These are phyloP conservation scores for Bradysia coprophila DNA, from an alignment of 1,140 invertebrate species.

Conservation along the genomic window DNA sequence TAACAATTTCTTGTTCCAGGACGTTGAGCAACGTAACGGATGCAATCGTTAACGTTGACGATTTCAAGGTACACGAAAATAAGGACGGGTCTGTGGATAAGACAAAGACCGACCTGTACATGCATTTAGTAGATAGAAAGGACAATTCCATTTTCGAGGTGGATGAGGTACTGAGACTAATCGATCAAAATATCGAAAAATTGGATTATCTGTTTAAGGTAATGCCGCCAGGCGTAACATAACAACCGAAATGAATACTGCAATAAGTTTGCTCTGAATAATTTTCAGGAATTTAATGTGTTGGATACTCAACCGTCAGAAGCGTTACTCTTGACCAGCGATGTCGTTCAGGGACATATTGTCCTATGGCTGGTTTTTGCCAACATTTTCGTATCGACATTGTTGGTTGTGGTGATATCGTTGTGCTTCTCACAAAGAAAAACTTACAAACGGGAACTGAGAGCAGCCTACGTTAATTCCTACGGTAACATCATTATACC, in stretches of 20 bases:
- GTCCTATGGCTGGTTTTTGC: conserved; percentile 64
- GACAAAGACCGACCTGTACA: conserved; percentile 82
- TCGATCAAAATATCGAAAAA: conserved; percentile 82
- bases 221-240: conserved; percentile 6
- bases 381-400: conserved; percentile 53
- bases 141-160: conserved; percentile 87
- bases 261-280: no score
- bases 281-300: conserved; percentile 61
- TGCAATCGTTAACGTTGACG: conserved; percentile 84
- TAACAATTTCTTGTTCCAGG: conserved; percentile 31
- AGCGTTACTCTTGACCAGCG: conserved; percentile 30
- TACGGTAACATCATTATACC: conserved; percentile 48
- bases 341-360: conserved; percentile 30
- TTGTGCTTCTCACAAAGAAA: conserved; percentile 66
- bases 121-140: conserved; percentile 75
- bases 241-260: no score
- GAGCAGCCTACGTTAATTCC: conserved; percentile 81
- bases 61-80: conserved; percentile 82
- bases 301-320: conserved; percentile 72
- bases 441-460: conserved; percentile 69
- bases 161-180: conserved; percentile 57
- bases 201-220: conserved; percentile 77
- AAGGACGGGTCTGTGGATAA: conserved; percentile 82
- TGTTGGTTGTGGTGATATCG: conserved; percentile 58
- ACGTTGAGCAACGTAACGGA: conserved; percentile 67